These are phyloP conservation scores for Schizothorax lantsangensis DNA, from an alignment of 2,797 vertebrate species.

Conservation along the genomic window DNA sequence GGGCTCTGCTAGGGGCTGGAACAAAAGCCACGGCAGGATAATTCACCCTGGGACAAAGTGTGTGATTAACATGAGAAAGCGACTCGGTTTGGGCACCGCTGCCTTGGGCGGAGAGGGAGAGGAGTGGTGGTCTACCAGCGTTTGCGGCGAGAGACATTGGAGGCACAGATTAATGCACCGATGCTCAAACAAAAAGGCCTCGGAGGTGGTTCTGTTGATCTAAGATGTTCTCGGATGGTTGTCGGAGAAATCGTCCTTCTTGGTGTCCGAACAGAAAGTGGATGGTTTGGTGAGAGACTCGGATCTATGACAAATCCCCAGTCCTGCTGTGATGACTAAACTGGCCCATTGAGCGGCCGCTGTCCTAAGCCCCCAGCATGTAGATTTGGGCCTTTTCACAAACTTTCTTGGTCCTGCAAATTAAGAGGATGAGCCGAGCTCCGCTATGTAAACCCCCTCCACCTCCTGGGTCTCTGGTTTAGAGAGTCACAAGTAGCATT, in stretches of 20 bases:
- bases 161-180: slow-evolving; percentile 59
- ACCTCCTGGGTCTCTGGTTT: slow-evolving; percentile 43
- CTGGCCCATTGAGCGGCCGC: slow-evolving; percentile 69
- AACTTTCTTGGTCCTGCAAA: slow-evolving; percentile 62
- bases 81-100: slow-evolving; percentile 75
- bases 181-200: slow-evolving; percentile 56
- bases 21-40: slow-evolving; percentile 83
- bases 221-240: slow-evolving; percentile 56
- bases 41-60: slow-evolving; percentile 84
- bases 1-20: slow-evolving; percentile 79
- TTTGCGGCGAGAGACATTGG: slow-evolving; percentile 65
- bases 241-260: slow-evolving; percentile 44
- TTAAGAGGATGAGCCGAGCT: slow-evolving; percentile 60
- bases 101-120: slow-evolving; percentile 75
- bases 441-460: slow-evolving; percentile 52
- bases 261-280: slow-evolving; percentile 42
- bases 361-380: slow-evolving; percentile 75
- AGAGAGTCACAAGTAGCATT: slow-evolving; percentile 51
- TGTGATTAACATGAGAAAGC: slow-evolving; percentile 86
- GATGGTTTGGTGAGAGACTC: slow-evolving; percentile 24
- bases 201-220: slow-evolving; percentile 59
- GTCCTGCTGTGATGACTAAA: slow-evolving; percentile 69
- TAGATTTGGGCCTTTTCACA: slow-evolving; percentile 76
- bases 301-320: slow-evolving; percentile 61
- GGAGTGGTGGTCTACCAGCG: slow-evolving; percentile 77